A percentile compares a stretch with the other conserved stretches of the same genome.
Evolutionary conservation across 2,797 vertebrate species (phyloP).

Genomic region (Cuniculus paca): DNA sequence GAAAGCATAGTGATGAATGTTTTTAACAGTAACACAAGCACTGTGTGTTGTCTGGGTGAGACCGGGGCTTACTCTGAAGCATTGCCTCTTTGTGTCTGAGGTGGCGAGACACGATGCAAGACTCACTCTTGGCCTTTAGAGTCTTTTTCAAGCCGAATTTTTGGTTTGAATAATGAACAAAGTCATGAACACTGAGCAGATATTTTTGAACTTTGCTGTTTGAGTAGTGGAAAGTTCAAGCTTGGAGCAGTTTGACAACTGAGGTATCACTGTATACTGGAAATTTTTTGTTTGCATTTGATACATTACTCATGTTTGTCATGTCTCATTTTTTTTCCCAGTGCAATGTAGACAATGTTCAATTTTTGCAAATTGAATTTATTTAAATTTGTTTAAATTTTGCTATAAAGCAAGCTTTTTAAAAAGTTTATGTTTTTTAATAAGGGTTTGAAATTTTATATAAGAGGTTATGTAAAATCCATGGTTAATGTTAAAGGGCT

Average conservation of each 20-base stretch:
- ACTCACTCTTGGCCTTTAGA: neutral
- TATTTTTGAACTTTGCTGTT: neutral
- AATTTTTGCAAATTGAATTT: conserved; percentile 55
- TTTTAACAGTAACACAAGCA: neutral
- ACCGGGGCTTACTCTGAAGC: neutral
- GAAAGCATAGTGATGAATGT: neutral
- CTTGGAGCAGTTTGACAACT: neutral
- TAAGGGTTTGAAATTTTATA: conserved; percentile 52
- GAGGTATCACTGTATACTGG: neutral
- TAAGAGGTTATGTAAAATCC: conserved; percentile 76
- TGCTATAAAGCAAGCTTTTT: conserved; percentile 46
- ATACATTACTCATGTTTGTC: neutral
- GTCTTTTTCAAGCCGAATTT: neutral
- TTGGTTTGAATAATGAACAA: neutral
- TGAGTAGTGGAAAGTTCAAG: neutral
- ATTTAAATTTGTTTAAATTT: conserved; percentile 39
- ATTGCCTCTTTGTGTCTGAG: neutral
- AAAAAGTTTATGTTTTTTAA: conserved; percentile 50
- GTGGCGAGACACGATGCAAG: neutral
- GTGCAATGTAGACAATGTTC: neutral
- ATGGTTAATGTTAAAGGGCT: conserved; percentile 28
- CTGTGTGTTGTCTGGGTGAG: neutral
- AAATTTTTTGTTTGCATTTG: neutral
- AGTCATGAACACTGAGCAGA: neutral
- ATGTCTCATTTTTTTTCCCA: neutral